A percentile compares a stretch with the other conserved stretches of the same genome.
phyloP scores from a whole-genome alignment of 2,113 vertebrate species.

The Mohoua ochrocephala region DNA sequence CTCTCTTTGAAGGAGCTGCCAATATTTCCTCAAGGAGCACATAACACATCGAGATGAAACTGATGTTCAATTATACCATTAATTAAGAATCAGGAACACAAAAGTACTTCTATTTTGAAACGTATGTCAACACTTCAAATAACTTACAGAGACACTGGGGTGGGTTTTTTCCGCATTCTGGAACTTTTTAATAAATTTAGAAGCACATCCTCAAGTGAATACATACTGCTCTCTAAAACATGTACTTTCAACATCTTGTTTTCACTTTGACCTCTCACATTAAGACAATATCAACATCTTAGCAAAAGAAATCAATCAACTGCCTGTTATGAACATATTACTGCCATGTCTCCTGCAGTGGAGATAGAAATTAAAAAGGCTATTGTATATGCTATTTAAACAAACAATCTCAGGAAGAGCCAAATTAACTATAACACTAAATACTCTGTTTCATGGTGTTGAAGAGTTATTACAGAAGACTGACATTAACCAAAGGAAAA shows the following conservation, averaged over 20 bases:
- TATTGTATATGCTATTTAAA: too few relatives aligned
- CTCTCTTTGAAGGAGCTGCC: neutral
- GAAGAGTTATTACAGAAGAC: neutral
- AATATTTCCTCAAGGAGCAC: neutral
- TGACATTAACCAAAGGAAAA: constrained; percentile 1
- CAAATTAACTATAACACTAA: neutral
- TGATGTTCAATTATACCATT: neutral
- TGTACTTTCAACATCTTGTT: neutral
- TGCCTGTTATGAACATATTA: neutral
- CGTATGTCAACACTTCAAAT: neutral
- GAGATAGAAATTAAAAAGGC: too few relatives aligned
- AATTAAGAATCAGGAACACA: neutral
- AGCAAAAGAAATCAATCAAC: neutral
- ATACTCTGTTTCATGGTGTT: neutral
- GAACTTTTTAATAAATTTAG: neutral
- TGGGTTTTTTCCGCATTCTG: rapidly evolving
- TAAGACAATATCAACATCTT: neutral
- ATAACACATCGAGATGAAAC: neutral
- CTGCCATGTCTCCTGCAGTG: neutral
- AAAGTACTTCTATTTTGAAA: neutral
- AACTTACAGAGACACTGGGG: neutral
- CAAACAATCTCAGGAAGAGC: constrained; percentile 16
- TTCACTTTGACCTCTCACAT: neutral
- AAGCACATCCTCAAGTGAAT: neutral
- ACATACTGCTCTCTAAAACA: neutral